These are phyloP conservation scores for Eupithecia vulgata DNA, from an alignment of 2,888 invertebrate genomes.

Conservation along the genomic window DNA sequence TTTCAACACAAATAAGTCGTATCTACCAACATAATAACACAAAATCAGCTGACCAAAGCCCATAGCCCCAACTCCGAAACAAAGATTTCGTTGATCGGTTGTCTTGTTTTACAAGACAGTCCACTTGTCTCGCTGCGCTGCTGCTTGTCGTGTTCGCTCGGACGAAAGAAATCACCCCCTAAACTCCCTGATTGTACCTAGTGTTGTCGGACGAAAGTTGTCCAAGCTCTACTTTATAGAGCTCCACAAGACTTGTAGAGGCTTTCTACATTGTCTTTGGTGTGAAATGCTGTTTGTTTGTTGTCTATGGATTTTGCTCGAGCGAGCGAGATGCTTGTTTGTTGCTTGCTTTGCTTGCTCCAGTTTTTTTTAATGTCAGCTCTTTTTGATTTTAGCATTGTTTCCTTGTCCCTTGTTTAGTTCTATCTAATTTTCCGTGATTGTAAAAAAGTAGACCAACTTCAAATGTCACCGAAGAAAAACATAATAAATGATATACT, in stretches of 20 bases:
- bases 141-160: neutral
- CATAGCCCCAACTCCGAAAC: neutral
- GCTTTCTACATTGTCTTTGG: too few relatives aligned
- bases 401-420: neutral
- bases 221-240: too few relatives aligned
- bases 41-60: conserved; percentile 76
- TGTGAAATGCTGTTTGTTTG: too few relatives aligned
- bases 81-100: neutral
- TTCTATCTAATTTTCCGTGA: neutral
- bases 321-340: too few relatives aligned
- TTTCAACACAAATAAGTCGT: conserved; percentile 46
- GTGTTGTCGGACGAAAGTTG: too few relatives aligned
- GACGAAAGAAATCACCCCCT: too few relatives aligned
- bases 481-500: neutral
- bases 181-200: too few relatives aligned
- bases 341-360: neutral
- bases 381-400: too few relatives aligned
- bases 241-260: too few relatives aligned
- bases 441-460: neutral
- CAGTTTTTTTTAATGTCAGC: too few relatives aligned
- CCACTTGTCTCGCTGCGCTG: too few relatives aligned
- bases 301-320: too few relatives aligned
- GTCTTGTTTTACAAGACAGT: neutral
- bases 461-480: neutral
- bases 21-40: conserved; percentile 64